Percentiles rank a stretch among this genome's conserved stretches.
phyloP scores from a whole-genome alignment of 2,797 vertebrate genomes.

The Oreortyx pictus region DNA sequence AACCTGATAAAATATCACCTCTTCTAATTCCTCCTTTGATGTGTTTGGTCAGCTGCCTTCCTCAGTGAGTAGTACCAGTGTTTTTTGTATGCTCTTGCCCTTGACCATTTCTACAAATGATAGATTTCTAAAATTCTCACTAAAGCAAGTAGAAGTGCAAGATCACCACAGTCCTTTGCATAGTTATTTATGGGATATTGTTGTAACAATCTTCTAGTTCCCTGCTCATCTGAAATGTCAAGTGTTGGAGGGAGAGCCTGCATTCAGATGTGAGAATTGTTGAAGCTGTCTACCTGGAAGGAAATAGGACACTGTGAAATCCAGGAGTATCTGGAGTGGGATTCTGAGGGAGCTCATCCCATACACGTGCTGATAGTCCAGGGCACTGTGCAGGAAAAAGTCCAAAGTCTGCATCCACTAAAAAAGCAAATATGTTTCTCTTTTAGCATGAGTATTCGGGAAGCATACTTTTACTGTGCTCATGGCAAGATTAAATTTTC shows the following conservation, averaged over 20 bases:
- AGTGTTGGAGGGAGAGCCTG: fast-evolving
- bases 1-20: neutral
- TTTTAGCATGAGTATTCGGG: neutral
- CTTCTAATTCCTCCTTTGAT: conserved; percentile 8
- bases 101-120: neutral
- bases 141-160: neutral
- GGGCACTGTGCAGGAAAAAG: neutral
- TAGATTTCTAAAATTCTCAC: neutral
- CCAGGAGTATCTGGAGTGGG: neutral
- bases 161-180: fast-evolving
- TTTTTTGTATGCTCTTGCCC: neutral
- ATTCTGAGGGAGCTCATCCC: neutral
- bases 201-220: neutral
- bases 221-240: neutral
- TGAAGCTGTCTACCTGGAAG: neutral
- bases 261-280: neutral
- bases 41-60: conserved; percentile 36
- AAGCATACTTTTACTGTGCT: neutral
- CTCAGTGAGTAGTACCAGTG: conserved; percentile 45
- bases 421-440: neutral
- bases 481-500: neutral
- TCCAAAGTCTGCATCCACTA: neutral
- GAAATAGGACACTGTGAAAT: neutral
- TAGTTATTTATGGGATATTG: neutral
- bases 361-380: neutral